Base-by-base conservation (phyloP, 2,888 invertebrate genomes). In the Auanema freiburgensis region DNA sequence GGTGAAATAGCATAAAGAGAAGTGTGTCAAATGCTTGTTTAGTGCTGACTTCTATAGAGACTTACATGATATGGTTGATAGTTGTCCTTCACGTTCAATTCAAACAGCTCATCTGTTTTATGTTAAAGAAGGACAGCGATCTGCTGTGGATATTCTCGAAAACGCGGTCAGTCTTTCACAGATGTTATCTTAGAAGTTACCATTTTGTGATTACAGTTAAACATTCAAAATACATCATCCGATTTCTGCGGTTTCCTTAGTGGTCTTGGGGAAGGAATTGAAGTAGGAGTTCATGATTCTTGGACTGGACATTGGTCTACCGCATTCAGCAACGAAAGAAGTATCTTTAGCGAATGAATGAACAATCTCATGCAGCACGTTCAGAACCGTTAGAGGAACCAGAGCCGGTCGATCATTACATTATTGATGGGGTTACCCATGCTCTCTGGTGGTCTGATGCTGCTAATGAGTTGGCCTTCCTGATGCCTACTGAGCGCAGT, bases 51-150 rank as follows among this genome's bases (percentile, higher is more conserved):
- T 96, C 84, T 88, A 89, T 44, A 85, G 87, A 10, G 94, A 94
- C 80, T 87, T 98, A 66, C 90, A 91, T 71, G 87, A 88, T 25
- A 86, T 96, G 64, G 97, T 97, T 85, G 89, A 90, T 53, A 70
- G 75, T 44, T 66, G 65, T 12, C 80, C 83, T 4, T 72, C 77
- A 0, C 88, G 95, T 69, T 91, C 91, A 2, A 90, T 90, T 80
- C 92, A 94, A 83, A 96, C 95, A 0, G 92, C 92, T 69, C 93
- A 95, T 85, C 89, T 96, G 74, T 93, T 95, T 87, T 96, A 94
- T 83, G 93, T 92, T 1, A 90, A 91, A 84, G 89, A 91, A 14
- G 93, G 92, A 0, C 94, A 94, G 85, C 89, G 89, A 56, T 86
- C 86, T 67, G 89, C 91, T 0, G 87, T 88, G 12, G 91, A 93